A percentile compares a stretch with the other conserved stretches of the same genome.
Evolutionary conservation across 1,140 invertebrate species (phyloP).

Genomic region (Zaprionus kolodkinae): DNA sequence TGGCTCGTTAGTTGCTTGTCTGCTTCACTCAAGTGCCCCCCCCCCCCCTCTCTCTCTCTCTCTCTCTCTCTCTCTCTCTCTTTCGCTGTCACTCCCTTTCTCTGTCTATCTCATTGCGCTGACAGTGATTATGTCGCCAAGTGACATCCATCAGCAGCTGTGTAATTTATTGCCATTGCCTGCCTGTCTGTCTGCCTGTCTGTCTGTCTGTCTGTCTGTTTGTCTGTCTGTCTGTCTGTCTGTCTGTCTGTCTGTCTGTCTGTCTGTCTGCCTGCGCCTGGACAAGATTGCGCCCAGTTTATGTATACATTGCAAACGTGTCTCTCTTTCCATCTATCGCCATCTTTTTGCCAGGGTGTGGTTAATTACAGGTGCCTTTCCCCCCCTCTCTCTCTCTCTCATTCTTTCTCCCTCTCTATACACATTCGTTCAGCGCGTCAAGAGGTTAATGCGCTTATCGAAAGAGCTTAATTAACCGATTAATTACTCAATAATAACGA

Average conservation of each 20-base stretch:
- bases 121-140: conserved; percentile 71
- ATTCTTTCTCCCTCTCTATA: not conserved
- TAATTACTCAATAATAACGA: conserved; percentile 16
- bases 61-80: not conserved
- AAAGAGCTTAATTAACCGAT: conserved; percentile 46
- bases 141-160: conserved; percentile 70
- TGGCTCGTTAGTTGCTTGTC: conserved; percentile 60
- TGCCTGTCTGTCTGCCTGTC: not conserved
- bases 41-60: not conserved
- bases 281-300: conserved; percentile 48
- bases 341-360: conserved; percentile 25
- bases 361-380: conserved; percentile 46
- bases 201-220: not conserved
- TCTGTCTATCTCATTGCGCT: conserved; percentile 43
- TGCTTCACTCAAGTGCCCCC: conserved; percentile 27
- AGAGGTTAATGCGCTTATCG: conserved; percentile 50
- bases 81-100: conserved; percentile 6
- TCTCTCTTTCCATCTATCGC: conserved; percentile 17
- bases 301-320: conserved; percentile 39
- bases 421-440: conserved; percentile 13
- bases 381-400: conserved; percentile 3
- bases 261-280: conserved; percentile 23
- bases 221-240: not conserved
- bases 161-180: conserved; percentile 60
- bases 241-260: not conserved